A percentile compares a stretch with the other conserved stretches of the same genome.
Evolutionary conservation across 92 coral and sea anemone species (phyloP).

Genomic region (Paramuricea clavata): DNA sequence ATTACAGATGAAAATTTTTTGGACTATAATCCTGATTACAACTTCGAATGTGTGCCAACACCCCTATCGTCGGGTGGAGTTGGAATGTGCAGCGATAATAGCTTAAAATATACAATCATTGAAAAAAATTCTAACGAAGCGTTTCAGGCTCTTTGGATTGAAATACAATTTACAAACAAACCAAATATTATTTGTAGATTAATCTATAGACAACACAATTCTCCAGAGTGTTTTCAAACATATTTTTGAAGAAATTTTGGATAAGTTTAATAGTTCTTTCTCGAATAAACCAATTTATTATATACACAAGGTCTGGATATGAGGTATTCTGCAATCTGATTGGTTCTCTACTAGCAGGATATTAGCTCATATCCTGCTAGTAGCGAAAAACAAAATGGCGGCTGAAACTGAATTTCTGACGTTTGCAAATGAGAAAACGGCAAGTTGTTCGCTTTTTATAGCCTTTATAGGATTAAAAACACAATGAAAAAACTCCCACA

Average conservation of each 20-base stretch:
- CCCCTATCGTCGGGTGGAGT: slow-evolving; percentile 74
- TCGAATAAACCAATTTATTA: slow-evolving; percentile 46
- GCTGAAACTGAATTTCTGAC: too few species aligned
- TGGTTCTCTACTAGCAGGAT: too few species aligned
- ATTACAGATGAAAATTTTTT: slow-evolving; percentile 26
- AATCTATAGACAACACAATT: slow-evolving; percentile 57
- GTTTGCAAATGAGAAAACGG: too few species aligned
- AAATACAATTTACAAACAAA: slow-evolving; percentile 46
- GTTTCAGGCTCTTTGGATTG: slow-evolving; percentile 69
- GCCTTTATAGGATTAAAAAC: too few species aligned
- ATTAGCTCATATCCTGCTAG: too few species aligned
- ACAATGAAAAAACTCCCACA: too few species aligned
- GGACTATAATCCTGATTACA: slow-evolving; percentile 57
- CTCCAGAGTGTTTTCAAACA: slow-evolving; percentile 39
- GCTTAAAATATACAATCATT: slow-evolving; percentile 48
- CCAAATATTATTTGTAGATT: slow-evolving; percentile 60
- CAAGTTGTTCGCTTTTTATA: too few species aligned
- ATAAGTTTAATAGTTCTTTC: slow-evolving; percentile 40
- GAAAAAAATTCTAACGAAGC: slow-evolving; percentile 62
- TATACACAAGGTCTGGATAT: too few species aligned
- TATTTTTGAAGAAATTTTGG: slow-evolving; percentile 46
- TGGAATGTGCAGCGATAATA: slow-evolving; percentile 57
- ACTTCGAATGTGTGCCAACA: slow-evolving; percentile 74
- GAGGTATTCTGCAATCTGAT: too few species aligned
- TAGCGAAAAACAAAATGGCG: too few species aligned